Conservation (phyloP, 2,888 invertebrate species). For the Pammene aurita region DNA sequence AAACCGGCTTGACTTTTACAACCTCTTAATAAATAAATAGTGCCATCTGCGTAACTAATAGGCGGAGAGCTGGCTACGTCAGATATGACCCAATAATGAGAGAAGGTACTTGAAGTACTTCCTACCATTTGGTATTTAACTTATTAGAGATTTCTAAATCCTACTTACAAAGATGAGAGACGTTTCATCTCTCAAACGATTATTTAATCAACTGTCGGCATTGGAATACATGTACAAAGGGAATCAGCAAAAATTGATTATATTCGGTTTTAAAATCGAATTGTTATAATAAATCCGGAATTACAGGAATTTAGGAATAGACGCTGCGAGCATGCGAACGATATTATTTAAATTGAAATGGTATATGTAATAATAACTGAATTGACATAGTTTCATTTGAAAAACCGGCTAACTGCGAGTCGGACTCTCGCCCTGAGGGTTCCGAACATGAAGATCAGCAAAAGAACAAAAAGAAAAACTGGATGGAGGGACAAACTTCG, state of each 20-base stretch:
- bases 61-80: too few relatives aligned
- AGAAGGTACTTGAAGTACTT: not conserved
- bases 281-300: constrained; percentile 15
- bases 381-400: not conserved
- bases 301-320: not conserved
- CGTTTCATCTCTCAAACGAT: constrained; percentile 19
- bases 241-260: constrained; percentile 20
- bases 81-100: too few relatives aligned
- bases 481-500: too few relatives aligned
- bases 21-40: not conserved
- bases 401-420: too few relatives aligned
- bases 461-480: too few relatives aligned
- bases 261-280: constrained; percentile 15
- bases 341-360: not conserved
- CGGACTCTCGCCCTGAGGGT: too few relatives aligned
- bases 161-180: not conserved
- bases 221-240: constrained; percentile 8
- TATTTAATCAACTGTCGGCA: constrained; percentile 23
- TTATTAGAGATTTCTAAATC: constrained; percentile 12
- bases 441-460: too few relatives aligned
- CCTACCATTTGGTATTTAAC: not conserved
- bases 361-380: not conserved
- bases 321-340: not conserved
- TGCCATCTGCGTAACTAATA: too few relatives aligned
- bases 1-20: constrained; percentile 12